Evolutionary conservation across 2,888 invertebrate species (phyloP).

Genomic region (Scaeva pyrastri): DNA sequence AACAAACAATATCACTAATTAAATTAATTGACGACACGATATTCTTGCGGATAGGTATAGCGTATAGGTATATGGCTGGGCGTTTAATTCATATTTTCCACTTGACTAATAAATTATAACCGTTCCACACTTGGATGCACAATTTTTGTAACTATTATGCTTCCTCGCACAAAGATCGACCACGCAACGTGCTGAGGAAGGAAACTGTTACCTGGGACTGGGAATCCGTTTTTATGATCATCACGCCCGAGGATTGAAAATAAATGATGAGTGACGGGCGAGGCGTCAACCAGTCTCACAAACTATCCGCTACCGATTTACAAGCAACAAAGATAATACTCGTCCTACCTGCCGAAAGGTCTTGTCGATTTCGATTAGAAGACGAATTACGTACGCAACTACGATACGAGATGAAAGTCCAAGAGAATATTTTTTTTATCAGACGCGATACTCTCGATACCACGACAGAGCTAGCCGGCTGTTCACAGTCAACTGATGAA

Average conservation of each 20-base stretch:
- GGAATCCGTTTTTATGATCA: conserved; percentile 64
- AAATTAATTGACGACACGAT: conserved; percentile 58
- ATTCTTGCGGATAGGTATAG: too few species aligned
- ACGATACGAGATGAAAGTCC: conserved; percentile 7
- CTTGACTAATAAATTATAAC: conserved; percentile 13
- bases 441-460: conserved; percentile 69
- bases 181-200: conserved; percentile 51
- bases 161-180: conserved; percentile 57
- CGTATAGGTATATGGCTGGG: conserved; percentile 24
- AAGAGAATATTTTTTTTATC: conserved; percentile 27
- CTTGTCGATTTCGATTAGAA: conserved; percentile 22
- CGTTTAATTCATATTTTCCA: conserved; percentile 54
- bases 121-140: conserved; percentile 41
- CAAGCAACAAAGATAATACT: conserved; percentile 34
- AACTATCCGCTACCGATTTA: conserved; percentile 49
- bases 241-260: conserved; percentile 54
- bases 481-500: conserved; percentile 83
- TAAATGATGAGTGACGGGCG: conserved; percentile 40
- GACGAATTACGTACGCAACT: conserved; percentile 53
- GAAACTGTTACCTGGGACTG: conserved; percentile 25
- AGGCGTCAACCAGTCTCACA: conserved; percentile 60
- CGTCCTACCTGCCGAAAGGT: conserved; percentile 36
- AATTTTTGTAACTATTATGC: conserved; percentile 37
- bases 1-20: conserved; percentile 45
- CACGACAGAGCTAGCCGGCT: conserved; percentile 82